Base-by-base conservation (phyloP, 1,140 invertebrate species). In the Stegodyphus mimosarum region DNA sequence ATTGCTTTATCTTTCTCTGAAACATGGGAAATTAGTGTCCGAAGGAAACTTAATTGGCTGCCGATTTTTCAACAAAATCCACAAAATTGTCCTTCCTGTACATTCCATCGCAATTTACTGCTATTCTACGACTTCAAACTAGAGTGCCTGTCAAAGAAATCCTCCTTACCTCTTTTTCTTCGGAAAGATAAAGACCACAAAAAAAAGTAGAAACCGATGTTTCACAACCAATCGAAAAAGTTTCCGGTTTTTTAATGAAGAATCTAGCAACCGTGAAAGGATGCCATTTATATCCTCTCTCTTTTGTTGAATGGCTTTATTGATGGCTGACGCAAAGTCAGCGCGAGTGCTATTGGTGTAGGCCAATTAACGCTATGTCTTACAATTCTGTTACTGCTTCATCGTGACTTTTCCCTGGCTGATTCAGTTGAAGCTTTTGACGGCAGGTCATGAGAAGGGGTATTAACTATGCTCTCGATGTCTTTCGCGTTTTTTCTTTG, bases 181-280 rank as follows among this genome's bases (percentile, higher is more conserved):
- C 17, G 50, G 70, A 51, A 72, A 72, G 17, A 73, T 70, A 73
- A 73, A 73, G 18, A 53, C 5, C 10, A 52, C n/a, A 71, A 71
- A 69, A 71, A 69, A 69, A 18, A 48, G 51, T 51, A 10, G 48
- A 63, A 67, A 51, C 33, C 60, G 63, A 51, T 77, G 63, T 77
- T 77, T 67, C 63, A 66, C 63, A 77, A 77, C 75, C 75, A 63
- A 77, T 77, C 60, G 75, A 77, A 77, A 77, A 77, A 77, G 64
- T 67, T 77, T 67, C 75, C 75, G 72, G 33, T 67, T 77, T 77
- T 77, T 77, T 77, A 77, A 77, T 77, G 75, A 77, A 77, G 75
- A 77, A 77, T 51, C 75, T 64, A 15, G 48, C 63, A 66, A 33
- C 75, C 75, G 49, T 77, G 75, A 77, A 77, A 77, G 64, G 49